Evolutionary conservation across 2,797 vertebrate species (phyloP).

Genomic region (Enoplosus armatus): DNA sequence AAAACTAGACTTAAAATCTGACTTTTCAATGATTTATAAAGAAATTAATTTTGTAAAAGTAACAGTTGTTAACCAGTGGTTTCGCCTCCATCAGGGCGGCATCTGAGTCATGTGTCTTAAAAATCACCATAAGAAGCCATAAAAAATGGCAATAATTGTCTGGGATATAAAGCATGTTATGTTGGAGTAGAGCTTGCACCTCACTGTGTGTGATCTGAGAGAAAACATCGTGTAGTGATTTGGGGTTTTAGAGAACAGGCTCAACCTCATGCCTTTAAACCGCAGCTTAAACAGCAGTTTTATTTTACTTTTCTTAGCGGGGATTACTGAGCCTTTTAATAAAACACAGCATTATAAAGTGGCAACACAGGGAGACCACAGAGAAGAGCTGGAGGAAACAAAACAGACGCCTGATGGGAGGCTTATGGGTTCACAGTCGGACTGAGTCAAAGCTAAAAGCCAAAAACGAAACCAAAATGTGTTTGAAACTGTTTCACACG

Average conservation of each 20-base stretch:
- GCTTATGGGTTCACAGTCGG: conserved; percentile 26
- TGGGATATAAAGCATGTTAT: too few relatives aligned
- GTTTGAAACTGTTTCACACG: conserved; percentile 1
- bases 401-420: neutral
- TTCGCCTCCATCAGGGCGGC: neutral
- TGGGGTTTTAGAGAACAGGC: conserved; percentile 10
- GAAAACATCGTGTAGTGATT: conserved; percentile 10
- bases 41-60: neutral
- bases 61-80: neutral
- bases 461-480: conserved; percentile 27
- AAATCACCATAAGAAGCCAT: neutral
- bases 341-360: conserved; percentile 19
- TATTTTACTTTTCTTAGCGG: neutral
- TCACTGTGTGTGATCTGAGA: neutral
- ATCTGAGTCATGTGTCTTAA: neutral
- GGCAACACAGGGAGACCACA: neutral
- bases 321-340: conserved; percentile 22
- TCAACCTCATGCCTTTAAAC: conserved; percentile 15
- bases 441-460: conserved; percentile 26
- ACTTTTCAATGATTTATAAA: neutral
- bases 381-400: conserved; percentile 5
- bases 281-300: conserved; percentile 13
- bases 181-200: neutral
- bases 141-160: neutral
- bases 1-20: neutral